Evolutionary conservation across 1,140 invertebrate genomes (phyloP), one percentile per base, ranked within the genome.

Genomic region (Bombus haemorrhoidalis): DNA sequence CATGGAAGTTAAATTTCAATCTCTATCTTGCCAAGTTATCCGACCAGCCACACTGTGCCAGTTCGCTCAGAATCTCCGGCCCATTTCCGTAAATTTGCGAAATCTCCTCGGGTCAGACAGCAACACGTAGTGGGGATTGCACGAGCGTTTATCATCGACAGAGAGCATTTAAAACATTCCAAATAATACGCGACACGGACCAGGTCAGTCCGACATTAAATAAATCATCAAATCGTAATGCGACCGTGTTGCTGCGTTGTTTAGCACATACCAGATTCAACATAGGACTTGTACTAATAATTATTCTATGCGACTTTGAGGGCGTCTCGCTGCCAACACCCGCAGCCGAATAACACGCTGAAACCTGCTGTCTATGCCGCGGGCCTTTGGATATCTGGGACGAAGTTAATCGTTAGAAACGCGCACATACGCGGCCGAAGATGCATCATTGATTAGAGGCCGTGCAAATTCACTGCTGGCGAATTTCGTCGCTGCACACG

Each of bases 381-480:
- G 39, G 82, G 82, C 75, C 37, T 79, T 81, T 72, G 85, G 82
- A 89, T 89, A 91, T 81, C 37, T 87, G 62, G 87, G 73, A 68
- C 85, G 62, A 81, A 89, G 83, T 89, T 89, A 53, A 32, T 37
- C 43, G 64, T 12, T 47, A 68, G 76, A 47, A 62, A 69, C 75
- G 32, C 66, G 39, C 39, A 39, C 72, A 75, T 64, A 83, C 75
- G 47, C 59, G 47, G 47, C 39, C 2, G 25, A 69, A 83, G 75
- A 86, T 89, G 86, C 85, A 89, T 86, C 86, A 90, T 90, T 89
- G 88, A 89, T 89, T 86, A 89, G 81, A 76, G 75, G 37, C 39
- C 25, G 43, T 57, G 74, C 69, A 87, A 89, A 81, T 89, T 81
- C 83, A 80, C 41, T 39, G 73, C 47, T 81, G 68, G 15, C 32